A percentile compares a stretch with the other conserved stretches of the same genome.
These are phyloP conservation scores for Silurus aristotelis DNA, from an alignment of 2,797 vertebrate genomes.

Conservation along the genomic window DNA sequence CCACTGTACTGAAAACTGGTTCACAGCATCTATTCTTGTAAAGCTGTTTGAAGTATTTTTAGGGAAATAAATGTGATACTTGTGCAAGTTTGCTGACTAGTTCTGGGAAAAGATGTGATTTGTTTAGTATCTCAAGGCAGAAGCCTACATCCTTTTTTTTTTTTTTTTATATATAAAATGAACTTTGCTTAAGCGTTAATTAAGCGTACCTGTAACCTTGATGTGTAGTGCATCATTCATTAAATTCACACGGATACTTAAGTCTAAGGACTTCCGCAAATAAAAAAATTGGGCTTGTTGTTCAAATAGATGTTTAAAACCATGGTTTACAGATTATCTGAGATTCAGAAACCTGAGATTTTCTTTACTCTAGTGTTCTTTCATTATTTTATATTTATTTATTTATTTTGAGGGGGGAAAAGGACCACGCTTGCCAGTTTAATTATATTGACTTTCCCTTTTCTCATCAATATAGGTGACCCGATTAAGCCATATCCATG, in stretches of 20 bases:
- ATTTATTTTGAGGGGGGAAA: too few species aligned
- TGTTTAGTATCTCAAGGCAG: neutral
- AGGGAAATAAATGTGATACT: neutral
- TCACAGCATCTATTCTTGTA: neutral
- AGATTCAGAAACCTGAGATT: too few species aligned
- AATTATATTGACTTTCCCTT: conserved; percentile 1
- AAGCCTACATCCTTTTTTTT: neutral
- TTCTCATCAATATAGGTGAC: conserved; percentile 21
- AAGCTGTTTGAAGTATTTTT: neutral
- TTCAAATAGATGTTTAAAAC: too few species aligned
- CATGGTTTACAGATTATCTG: too few species aligned
- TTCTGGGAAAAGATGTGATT: neutral
- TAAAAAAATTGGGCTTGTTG: neutral
- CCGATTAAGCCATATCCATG: conserved; percentile 34
- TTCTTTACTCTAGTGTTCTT: neutral
- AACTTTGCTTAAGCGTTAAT: neutral
- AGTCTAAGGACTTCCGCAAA: neutral
- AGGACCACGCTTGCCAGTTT: conserved; percentile 6
- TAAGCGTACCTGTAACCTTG: neutral
- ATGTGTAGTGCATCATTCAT: neutral
- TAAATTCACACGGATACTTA: neutral
- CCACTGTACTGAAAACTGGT: neutral
- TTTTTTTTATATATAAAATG: neutral
- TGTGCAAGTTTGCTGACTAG: neutral
- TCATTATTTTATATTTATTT: neutral